A percentile compares a stretch with the other conserved stretches of the same genome.
Conservation (phyloP, 2,113 vertebrate species). For the Pseudorasbora parva region DNA sequence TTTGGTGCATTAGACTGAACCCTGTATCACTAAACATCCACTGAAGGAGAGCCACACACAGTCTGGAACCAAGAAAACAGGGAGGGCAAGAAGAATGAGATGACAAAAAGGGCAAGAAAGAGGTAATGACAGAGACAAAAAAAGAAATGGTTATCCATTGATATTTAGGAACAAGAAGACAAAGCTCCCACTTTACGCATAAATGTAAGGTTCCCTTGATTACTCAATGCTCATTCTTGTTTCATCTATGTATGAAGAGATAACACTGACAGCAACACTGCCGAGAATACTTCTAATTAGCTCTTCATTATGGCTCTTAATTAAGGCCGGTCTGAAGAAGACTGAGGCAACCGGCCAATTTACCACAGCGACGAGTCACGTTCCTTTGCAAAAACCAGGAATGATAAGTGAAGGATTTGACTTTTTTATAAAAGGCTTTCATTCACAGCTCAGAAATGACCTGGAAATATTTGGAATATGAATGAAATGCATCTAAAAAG, state of each 20-base stretch:
- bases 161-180: not conserved
- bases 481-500: not conserved
- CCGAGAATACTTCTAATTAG: not conserved
- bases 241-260: not conserved
- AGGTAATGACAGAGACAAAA: not conserved
- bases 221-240: not conserved
- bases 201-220: not conserved
- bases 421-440: not conserved
- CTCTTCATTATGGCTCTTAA: constrained; percentile 42
- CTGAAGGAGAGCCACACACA: not conserved
- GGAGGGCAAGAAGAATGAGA: not conserved
- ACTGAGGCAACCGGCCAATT: constrained; percentile 5
- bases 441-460: not conserved
- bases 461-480: not conserved
- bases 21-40: not conserved
- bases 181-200: not conserved
- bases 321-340: constrained; percentile 27
- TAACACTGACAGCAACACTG: constrained; percentile 4
- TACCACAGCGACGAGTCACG: constrained; percentile 12
- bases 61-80: not conserved
- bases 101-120: not conserved
- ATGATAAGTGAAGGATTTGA: not conserved
- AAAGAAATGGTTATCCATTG: too few relatives aligned
- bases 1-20: not conserved
- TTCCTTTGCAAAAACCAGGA: constrained; percentile 11